Evolutionary conservation across 2,888 invertebrate species (phyloP).

Genomic region (Serrognathus titanus): DNA sequence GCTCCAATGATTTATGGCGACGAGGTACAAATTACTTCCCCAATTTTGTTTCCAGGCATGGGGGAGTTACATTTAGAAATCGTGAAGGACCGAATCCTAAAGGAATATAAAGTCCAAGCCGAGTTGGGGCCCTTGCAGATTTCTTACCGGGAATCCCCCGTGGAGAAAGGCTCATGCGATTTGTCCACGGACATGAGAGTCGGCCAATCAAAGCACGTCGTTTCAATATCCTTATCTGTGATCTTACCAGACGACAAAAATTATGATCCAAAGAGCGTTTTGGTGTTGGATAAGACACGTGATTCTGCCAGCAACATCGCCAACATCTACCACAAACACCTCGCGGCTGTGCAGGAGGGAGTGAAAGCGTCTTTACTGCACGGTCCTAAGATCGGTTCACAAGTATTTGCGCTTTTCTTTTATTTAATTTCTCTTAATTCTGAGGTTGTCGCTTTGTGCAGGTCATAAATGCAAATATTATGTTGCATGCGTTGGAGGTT

Average conservation of each 20-base stretch:
- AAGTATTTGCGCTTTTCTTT: too few relatives aligned
- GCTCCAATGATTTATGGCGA: too few relatives aligned
- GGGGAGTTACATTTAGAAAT: constrained; percentile 96
- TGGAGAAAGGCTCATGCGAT: constrained; percentile 48
- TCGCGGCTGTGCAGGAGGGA: constrained; percentile 71
- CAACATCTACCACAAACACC: constrained; percentile 60
- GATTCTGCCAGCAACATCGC: constrained; percentile 68
- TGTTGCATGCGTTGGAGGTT: constrained; percentile 71
- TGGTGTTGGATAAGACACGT: constrained; percentile 61
- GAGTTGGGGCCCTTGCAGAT: constrained; percentile 90
- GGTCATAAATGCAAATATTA: constrained; percentile 70
- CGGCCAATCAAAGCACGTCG: constrained; percentile 58
- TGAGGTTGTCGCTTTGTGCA: constrained; percentile 29
- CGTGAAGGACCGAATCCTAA: constrained; percentile 80
- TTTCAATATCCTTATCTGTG: constrained; percentile 62
- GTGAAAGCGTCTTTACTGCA: constrained; percentile 64
- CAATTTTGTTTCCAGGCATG: constrained; percentile 87
- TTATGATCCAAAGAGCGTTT: constrained; percentile 35
- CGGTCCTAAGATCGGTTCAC: constrained; percentile 75
- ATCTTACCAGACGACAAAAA: constrained; percentile 46
- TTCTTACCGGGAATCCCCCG: constrained; percentile 79
- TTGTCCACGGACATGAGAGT: constrained; percentile 61
- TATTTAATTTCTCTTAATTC: too few relatives aligned
- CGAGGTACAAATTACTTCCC: too few relatives aligned
- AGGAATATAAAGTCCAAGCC: constrained; percentile 88